Conservation (phyloP, 2,888 invertebrate genomes). For the Diplazon laetatorius region DNA sequence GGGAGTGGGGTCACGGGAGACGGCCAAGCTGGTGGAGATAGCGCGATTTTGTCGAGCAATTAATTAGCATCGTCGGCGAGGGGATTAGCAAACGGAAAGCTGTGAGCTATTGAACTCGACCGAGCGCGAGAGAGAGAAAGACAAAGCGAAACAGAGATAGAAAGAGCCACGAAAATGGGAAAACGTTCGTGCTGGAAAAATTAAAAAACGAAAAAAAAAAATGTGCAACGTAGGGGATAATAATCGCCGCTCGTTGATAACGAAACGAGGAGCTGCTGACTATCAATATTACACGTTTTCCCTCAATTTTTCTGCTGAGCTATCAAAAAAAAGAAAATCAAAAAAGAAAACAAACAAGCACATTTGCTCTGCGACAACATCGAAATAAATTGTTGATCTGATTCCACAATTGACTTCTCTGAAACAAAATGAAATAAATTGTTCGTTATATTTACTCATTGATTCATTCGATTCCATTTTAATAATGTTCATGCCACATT, state of each 20-base stretch:
- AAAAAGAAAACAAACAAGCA: neutral
- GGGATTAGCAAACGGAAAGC: conserved; percentile 34
- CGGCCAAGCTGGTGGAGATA: conserved; percentile 3
- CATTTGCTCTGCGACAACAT: neutral
- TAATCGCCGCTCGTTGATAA: conserved; percentile 4
- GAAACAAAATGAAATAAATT: too few species aligned
- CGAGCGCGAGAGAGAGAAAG: conserved; percentile 9
- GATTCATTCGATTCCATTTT: too few species aligned
- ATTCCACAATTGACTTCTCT: too few species aligned
- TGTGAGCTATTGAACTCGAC: conserved; percentile 22
- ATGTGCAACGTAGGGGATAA: neutral
- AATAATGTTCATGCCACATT: too few species aligned
- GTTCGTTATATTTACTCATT: too few species aligned
- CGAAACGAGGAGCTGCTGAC: conserved; percentile 17
- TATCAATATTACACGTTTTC: conserved; percentile 11
- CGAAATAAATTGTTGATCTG: too few species aligned
- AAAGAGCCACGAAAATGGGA: neutral
- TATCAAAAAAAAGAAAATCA: neutral
- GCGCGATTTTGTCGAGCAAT: conserved; percentile 14
- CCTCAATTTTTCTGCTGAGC: neutral
- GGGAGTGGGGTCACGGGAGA: neutral
- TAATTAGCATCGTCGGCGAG: conserved; percentile 41
- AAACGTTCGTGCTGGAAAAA: conserved; percentile 3
- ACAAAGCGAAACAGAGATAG: neutral
- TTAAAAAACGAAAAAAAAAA: conserved; percentile 37